Evolutionary conservation across 2,888 invertebrate genomes (phyloP).

Genomic region (Macaria liturata): DNA sequence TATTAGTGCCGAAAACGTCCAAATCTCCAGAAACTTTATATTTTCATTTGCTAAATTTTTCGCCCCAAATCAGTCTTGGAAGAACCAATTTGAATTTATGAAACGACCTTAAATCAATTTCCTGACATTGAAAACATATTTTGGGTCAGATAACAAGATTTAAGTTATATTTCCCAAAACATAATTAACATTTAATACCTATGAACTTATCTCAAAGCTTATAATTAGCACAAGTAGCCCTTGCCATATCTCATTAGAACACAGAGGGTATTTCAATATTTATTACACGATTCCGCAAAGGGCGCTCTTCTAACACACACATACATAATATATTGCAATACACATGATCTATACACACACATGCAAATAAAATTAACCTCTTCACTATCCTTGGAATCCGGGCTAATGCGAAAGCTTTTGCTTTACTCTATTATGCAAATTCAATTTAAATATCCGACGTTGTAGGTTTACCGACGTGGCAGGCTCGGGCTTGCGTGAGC

Average conservation of each 20-base stretch:
- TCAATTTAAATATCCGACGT: constrained; percentile 64
- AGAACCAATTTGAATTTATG: too few species aligned
- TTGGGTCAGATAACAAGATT: too few species aligned
- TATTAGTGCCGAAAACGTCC: too few species aligned
- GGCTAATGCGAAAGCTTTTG: constrained; percentile 57
- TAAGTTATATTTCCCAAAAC: too few species aligned
- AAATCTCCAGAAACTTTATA: too few species aligned
- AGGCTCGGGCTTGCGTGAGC: constrained; percentile 31
- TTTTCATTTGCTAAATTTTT: too few species aligned
- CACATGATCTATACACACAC: constrained; percentile 1
- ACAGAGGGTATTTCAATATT: constrained; percentile 14
- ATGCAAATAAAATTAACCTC: constrained; percentile 32
- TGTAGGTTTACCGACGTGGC: constrained; percentile 42
- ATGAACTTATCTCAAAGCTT: neutral
- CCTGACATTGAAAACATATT: too few species aligned
- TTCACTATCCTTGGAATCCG: constrained; percentile 40
- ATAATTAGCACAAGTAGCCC: constrained; percentile 11
- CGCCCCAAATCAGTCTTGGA: too few species aligned
- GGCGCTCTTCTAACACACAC: neutral
- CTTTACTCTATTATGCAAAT: constrained; percentile 65
- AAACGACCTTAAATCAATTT: too few species aligned
- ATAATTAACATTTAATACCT: too few species aligned
- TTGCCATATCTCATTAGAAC: constrained; percentile 2
- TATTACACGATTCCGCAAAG: constrained; percentile 15
- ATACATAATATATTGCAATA: too few species aligned